Evolutionary conservation across 1,140 invertebrate genomes (phyloP).

Genomic region (Gonioctena quinquepunctata): DNA sequence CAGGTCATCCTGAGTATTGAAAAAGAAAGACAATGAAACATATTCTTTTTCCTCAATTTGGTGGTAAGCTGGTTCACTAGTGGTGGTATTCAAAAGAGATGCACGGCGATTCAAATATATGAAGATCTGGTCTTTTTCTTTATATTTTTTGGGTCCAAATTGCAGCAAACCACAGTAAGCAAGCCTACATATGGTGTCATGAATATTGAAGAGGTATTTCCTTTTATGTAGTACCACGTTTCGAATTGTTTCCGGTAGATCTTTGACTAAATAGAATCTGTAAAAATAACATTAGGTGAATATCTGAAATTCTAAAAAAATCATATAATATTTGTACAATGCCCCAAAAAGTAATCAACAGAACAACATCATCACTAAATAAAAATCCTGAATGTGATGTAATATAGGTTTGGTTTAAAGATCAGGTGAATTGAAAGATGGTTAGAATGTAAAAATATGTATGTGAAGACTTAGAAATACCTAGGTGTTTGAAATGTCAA

Average conservation of each 20-base stretch:
- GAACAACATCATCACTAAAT: too few relatives aligned
- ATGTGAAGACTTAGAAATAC: too few relatives aligned
- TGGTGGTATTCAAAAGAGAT: constrained; percentile 68
- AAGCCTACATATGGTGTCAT: constrained; percentile 62
- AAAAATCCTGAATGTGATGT: too few relatives aligned
- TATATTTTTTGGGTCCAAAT: constrained; percentile 67
- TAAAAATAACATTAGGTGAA: constrained; percentile 5
- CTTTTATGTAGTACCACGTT: constrained; percentile 63
- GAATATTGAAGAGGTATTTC: constrained; percentile 69
- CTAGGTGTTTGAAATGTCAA: too few relatives aligned
- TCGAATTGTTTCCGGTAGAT: constrained; percentile 59
- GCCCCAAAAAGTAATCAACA: too few relatives aligned
- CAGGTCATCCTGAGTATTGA: constrained; percentile 62
- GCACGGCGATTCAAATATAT: constrained; percentile 70
- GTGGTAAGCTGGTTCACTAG: constrained; percentile 66
- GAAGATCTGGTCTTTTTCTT: constrained; percentile 74
- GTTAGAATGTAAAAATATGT: too few relatives aligned
- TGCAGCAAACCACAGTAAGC: constrained; percentile 73
- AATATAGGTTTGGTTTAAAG: too few relatives aligned
- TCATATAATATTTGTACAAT: neutral
- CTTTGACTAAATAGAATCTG: constrained; percentile 58
- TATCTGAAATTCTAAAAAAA: neutral
- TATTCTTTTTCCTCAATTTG: constrained; percentile 66
- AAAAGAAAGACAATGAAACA: constrained; percentile 60
- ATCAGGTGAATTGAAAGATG: too few relatives aligned